Percentiles rank a stretch among this genome's conserved stretches.
These are phyloP conservation scores for Galbula dea DNA, from an alignment of 2,113 vertebrate genomes.

Conservation along the genomic window DNA sequence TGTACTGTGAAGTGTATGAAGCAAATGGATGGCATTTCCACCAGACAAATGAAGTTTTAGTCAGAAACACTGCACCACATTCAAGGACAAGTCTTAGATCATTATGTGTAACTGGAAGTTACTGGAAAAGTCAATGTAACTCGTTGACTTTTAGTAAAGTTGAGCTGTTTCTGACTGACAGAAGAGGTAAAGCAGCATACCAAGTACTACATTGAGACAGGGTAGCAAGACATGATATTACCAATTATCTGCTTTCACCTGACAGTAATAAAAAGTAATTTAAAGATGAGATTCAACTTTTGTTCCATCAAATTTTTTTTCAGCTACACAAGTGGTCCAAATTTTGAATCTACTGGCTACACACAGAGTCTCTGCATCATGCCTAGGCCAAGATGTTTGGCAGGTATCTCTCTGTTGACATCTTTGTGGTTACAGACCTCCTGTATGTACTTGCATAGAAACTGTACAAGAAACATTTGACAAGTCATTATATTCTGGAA, in stretches of 20 bases:
- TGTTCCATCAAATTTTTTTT: neutral
- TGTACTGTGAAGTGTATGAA: accelerated
- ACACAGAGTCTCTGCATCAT: neutral
- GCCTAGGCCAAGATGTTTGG: neutral
- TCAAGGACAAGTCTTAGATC: neutral
- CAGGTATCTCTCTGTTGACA: neutral
- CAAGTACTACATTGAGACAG: neutral
- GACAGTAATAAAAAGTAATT: conserved; percentile 25
- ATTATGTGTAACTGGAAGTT: neutral
- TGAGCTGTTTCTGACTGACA: neutral
- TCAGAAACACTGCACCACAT: neutral
- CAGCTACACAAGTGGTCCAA: neutral
- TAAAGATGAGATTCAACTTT: neutral
- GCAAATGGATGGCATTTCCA: neutral
- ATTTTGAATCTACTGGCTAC: neutral
- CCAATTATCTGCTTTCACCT: neutral
- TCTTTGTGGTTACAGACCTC: conserved; percentile 22
- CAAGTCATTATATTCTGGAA: neutral
- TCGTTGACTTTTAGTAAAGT: neutral
- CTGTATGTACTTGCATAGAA: neutral
- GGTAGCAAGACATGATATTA: neutral
- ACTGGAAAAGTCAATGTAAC: no score
- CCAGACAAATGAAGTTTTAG: neutral
- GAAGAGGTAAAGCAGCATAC: neutral
- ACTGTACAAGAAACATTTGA: neutral